Evolutionary conservation across 2,888 invertebrate genomes (phyloP).

Genomic region (Sminthurinus aureus): DNA sequence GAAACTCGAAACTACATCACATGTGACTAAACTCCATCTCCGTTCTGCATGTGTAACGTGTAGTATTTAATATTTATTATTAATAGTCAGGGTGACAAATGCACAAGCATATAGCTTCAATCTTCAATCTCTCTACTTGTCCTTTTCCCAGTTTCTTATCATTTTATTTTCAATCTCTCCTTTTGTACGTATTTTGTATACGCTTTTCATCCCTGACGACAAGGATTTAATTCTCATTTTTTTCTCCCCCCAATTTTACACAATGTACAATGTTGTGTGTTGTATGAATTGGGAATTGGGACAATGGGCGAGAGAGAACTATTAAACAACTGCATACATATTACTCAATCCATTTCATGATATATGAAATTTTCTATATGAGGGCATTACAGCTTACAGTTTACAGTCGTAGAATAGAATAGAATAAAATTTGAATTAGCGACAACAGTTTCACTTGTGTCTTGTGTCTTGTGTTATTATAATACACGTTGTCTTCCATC

Average conservation of each 20-base stretch:
- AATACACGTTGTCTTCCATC: too few species aligned
- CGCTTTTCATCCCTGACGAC: neutral
- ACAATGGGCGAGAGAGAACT: neutral
- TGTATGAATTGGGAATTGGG: too few species aligned
- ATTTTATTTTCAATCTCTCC: slow-evolving; percentile 39
- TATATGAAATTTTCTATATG: neutral
- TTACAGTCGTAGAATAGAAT: neutral
- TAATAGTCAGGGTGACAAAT: slow-evolving; percentile 45
- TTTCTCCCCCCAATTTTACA: neutral
- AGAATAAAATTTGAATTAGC: neutral
- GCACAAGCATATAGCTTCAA: too few species aligned
- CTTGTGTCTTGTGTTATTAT: too few species aligned
- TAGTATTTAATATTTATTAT: slow-evolving; percentile 28
- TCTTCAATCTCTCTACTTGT: slow-evolving; percentile 18
- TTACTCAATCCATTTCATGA: neutral
- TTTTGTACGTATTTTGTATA: neutral
- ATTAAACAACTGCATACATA: neutral
- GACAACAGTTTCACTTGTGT: too few species aligned
- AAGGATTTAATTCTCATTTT: neutral
- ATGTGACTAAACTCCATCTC: slow-evolving; percentile 11
- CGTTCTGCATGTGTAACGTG: neutral
- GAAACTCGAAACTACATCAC: too few species aligned
- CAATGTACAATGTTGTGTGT: too few species aligned
- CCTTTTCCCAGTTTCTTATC: slow-evolving; percentile 31
- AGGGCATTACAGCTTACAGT: neutral